Evolutionary conservation across 2,888 invertebrate species (phyloP).

Genomic region (Epinotia demarniana): DNA sequence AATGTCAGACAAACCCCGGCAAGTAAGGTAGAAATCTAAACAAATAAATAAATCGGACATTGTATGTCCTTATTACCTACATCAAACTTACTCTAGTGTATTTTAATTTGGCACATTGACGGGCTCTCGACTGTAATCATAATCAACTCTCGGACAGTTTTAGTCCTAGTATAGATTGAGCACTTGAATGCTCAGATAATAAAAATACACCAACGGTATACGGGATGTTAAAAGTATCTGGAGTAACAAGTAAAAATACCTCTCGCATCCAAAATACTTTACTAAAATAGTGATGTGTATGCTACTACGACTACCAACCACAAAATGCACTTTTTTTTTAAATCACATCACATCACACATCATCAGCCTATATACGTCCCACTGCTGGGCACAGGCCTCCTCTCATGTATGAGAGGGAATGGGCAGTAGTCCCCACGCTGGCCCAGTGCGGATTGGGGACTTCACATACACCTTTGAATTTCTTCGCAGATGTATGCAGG

Average conservation of each 20-base stretch:
- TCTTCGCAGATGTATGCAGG: too few relatives aligned
- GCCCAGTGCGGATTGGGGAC: too few relatives aligned
- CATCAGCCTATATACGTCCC: too few relatives aligned
- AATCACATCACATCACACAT: too few relatives aligned
- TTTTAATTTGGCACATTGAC: conserved; percentile 16
- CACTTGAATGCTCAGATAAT: conserved; percentile 11
- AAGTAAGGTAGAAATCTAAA: neutral
- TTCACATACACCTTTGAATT: too few relatives aligned
- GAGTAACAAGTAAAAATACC: conserved; percentile 12
- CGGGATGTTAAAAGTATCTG: neutral
- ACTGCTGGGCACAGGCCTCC: too few relatives aligned
- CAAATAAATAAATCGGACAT: conserved; percentile 1
- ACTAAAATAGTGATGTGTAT: too few relatives aligned
- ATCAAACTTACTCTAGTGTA: neutral
- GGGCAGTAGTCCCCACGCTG: too few relatives aligned
- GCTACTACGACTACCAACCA: too few relatives aligned
- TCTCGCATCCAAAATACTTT: neutral
- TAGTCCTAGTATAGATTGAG: conserved; percentile 7
- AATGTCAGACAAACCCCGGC: too few relatives aligned
- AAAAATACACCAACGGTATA: conserved; percentile 21
- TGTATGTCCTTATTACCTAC: conserved; percentile 6
- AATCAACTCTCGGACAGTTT: conserved; percentile 22
- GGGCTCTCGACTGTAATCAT: conserved; percentile 22
- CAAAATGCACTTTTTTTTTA: too few relatives aligned
- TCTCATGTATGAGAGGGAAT: too few relatives aligned